Evolutionary conservation across 2,113 vertebrate genomes (phyloP).

Genomic region (Gallinago undulata): DNA sequence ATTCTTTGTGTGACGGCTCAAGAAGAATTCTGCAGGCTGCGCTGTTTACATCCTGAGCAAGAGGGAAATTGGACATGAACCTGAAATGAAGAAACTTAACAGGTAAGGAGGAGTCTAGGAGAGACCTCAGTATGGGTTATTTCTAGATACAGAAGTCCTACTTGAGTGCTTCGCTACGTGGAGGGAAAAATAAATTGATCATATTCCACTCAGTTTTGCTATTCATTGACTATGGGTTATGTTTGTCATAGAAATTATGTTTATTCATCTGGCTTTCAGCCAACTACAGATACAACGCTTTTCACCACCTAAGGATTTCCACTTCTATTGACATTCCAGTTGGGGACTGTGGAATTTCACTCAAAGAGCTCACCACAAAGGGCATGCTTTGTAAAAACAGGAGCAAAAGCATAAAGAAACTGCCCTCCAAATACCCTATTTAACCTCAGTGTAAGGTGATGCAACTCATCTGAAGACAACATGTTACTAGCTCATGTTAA

Average conservation of each 20-base stretch:
- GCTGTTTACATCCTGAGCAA: background rate
- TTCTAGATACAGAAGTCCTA: background rate
- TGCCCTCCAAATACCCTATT: background rate
- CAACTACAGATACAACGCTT: background rate
- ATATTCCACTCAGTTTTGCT: background rate
- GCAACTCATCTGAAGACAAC: background rate
- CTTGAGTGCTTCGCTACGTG: background rate
- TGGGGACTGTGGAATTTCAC: background rate
- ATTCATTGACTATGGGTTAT: background rate
- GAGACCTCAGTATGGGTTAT: background rate
- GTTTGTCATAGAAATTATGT: conserved; percentile 20
- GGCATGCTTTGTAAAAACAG: background rate
- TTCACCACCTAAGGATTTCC: conserved; percentile 16
- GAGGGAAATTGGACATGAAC: background rate
- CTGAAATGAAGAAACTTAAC: conserved; percentile 9
- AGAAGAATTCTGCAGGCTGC: background rate
- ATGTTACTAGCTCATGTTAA: background rate
- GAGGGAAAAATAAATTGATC: background rate
- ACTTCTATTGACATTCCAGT: background rate
- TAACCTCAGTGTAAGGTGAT: background rate
- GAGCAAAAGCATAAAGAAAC: background rate
- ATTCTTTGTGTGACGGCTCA: background rate
- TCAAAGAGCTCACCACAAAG: background rate
- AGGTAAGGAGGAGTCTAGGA: background rate
- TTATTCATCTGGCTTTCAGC: conserved; percentile 26